These are phyloP conservation scores for Cebus imitator DNA, from an alignment of 2,113 vertebrate genomes.

Conservation along the genomic window DNA sequence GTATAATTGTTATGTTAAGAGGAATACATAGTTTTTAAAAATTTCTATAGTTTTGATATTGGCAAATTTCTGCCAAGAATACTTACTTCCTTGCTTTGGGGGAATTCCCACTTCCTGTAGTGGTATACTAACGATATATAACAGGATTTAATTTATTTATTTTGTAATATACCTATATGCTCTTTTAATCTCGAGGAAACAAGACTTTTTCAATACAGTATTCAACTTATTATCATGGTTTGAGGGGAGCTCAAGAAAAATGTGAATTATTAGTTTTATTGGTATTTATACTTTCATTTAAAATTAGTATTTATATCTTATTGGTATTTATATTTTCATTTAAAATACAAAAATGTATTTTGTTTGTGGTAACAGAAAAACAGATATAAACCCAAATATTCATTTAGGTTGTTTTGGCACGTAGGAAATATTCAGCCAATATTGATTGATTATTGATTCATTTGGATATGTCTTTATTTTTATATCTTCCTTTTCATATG, in stretches of 20 bases:
- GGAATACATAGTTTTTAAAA: neutral
- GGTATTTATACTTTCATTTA: neutral
- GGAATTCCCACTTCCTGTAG: neutral
- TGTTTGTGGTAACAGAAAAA: neutral
- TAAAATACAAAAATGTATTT: neutral
- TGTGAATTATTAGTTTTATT: neutral
- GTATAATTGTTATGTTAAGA: neutral
- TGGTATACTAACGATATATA: neutral
- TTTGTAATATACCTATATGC: neutral
- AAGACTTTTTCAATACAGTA: neutral
- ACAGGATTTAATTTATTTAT: neutral
- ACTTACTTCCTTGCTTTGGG: neutral
- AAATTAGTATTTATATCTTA: neutral
- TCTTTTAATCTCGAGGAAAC: neutral
- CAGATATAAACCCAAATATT: neutral
- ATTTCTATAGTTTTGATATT: neutral
- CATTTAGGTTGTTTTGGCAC: neutral
- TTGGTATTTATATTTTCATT: neutral
- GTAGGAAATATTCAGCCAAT: neutral
- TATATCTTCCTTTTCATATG: neutral
- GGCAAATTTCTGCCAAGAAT: neutral
- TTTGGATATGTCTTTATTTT: neutral
- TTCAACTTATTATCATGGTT: neutral
- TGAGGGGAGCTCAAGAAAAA: neutral
- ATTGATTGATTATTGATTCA: neutral